Base-by-base conservation (phyloP, 2,888 invertebrate species). In the Melieria omissa region DNA sequence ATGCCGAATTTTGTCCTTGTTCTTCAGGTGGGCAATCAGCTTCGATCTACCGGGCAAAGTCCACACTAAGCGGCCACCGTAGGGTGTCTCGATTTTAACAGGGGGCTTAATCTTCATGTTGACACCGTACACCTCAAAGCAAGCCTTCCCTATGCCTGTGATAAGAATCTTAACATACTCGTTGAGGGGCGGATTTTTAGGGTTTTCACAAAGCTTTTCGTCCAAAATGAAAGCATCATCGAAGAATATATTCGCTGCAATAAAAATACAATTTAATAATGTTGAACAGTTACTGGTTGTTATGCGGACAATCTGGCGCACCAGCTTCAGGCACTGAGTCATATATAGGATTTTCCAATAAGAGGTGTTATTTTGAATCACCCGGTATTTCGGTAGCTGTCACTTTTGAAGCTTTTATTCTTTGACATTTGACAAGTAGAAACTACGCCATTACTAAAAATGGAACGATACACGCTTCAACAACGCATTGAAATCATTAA, bases 21-120 rank as follows among this genome's bases (percentile, higher is more conserved):
- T 96, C 84, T 97, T 97, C 72, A 97, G 88, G 85, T 97, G 97
- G 8, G 93, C 94, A 76, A 94, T 91, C 87, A 97, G 88, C 84
- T 92, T 92, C 41, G 94, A 95, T 79, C 93, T 92, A 0, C 96
- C 96, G 0, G 96, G 96, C 70, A 97, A 86, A 0, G 89, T 92
- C 94, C 95, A 96, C 1, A 92, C 91, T 55, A 97, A 86, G 41
- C 93, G 90, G 0, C 97, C 97, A 0, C 96, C 96, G 76, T 96
- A 96, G 0, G 96, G 95, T 0, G 95, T 94, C 0, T 93, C 92
- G 78, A 90, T 92, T 82, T 94, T 94, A 78, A 90, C 89, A 0
- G 95, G 95, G 4, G 93, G 90, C 73, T 90, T 88, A 9, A 93
- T 86, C 73, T 88, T 86, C 74, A 89, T 92, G 84, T 88, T 92